Base-by-base conservation (phyloP, 2,113 vertebrate genomes). In the Herpailurus yagouaroundi region DNA sequence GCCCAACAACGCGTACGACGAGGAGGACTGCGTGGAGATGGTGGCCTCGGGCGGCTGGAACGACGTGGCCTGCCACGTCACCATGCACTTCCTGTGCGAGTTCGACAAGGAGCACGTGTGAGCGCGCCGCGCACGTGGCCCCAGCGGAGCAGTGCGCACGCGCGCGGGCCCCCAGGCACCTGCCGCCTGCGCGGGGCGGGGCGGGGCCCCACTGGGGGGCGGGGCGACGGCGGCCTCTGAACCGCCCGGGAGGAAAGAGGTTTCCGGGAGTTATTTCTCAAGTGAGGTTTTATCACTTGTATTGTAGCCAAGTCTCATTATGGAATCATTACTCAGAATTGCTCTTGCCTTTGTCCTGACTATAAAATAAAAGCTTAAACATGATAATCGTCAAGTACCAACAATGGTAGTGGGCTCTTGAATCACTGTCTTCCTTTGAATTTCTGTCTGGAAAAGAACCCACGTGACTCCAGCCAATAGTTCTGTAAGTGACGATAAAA, bases 71-170 rank as follows among this genome's bases (percentile, higher is more conserved):
- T 99, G 99, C 94, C 98, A 99, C 60, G 99, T 99, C 16, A 99
- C 99, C 96, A 99, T 99, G 99, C 99, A 99, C 98, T 99, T 99
- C 96, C 98, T 99, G 81, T 99, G 99, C 41, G 99, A 99, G 98
- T 99, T 99, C 96, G 99, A 99, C 98, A 99, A 99, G 97, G 99
- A 99, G 97, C 98, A 98, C 48, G 97, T 99, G 94, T 99, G 98
- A 99, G 57, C 57, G 57, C 57, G 19, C 18, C 19, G 55, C 55
- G 18, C 55, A 4, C 15, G 52, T 5, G 52, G 16, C 52, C 52
- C 52, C 15, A 16, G 52, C 19, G 19, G 55, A 19, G 55, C 7
- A 14, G 50, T 14, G 50, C 50, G 50, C 50, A 1, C 50, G 50
- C 50, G 3, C 50, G 13, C 50, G 12, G 13, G 11, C 50, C 50